Evolutionary conservation across 2,113 vertebrate species (phyloP), one percentile per base, ranked within the genome.

Genomic region (Hypomesus transpacificus): DNA sequence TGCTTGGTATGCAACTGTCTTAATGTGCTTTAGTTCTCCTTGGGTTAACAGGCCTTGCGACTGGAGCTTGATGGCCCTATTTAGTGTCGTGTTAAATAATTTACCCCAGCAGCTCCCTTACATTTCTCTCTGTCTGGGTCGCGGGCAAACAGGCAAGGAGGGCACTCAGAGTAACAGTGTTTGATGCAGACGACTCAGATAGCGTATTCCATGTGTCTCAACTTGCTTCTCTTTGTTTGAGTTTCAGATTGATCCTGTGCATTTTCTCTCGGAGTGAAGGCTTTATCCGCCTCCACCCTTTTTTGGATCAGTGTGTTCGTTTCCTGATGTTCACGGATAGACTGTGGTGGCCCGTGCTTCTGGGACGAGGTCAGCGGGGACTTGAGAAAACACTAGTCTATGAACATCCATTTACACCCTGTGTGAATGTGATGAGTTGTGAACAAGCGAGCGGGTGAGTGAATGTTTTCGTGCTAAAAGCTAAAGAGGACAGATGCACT

Each of bases 401-500:
- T 59, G 39, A 46, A 46, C 76, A 83, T 88, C 87, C 87, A 87
- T 89, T 90, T 86, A 78, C 89, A 87, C 86, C 87, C 24, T 60
- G 79, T 87, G 82, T 82, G 73, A 78, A 86, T 81, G 81, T 86
- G 84, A 77, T 83, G 82, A 87, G 80, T 85, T 87, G 87, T 87
- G 85, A 86, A 86, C 83, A 85, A 79, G 66, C n/a, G 22, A 14
- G 59, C 14, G 59, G 22, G 68, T 13, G 14, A 14, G 11, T 16
- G 66, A 53, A 57, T 60, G 31, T 26, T 53, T 65, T 50, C 56
- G 60, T 86, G 89, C 85, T 87, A 91, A 91, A 92, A 90, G 86
- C 88, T 89, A 87, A 86, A 90, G 13, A 88, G 89, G 86, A 87
- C 89, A 88, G 90, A 90, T 89, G 87, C 87, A 81, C 88, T 79